Evolutionary conservation across 2,888 invertebrate species (phyloP).

Genomic region (Acanthosepion esculentum): DNA sequence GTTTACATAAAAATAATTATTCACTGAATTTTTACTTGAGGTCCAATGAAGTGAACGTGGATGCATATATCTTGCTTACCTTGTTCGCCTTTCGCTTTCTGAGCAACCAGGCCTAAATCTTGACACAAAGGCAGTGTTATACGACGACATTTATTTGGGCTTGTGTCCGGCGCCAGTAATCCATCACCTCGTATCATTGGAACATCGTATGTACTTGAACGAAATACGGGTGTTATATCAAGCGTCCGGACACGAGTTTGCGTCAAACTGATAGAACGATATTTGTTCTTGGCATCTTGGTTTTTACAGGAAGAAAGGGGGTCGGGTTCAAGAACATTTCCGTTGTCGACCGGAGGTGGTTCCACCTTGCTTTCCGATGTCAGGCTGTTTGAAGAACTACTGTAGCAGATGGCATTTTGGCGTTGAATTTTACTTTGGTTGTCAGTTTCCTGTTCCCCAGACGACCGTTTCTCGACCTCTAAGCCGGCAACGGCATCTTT

Average conservation of each 20-base stretch:
- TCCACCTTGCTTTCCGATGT: conserved; percentile 55
- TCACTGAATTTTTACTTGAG: too few relatives aligned
- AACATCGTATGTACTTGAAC: not conserved
- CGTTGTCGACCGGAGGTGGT: conserved; percentile 13
- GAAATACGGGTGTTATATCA: conserved; percentile 12
- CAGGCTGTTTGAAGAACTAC: conserved; percentile 60
- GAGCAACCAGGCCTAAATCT: conserved; percentile 51
- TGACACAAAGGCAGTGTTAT: conserved; percentile 56
- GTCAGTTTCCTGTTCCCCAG: not conserved
- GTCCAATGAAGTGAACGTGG: too few relatives aligned
- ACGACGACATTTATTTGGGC: conserved; percentile 52
- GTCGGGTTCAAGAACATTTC: not conserved
- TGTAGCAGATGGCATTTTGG: conserved; percentile 56
- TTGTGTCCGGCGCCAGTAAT: conserved; percentile 56
- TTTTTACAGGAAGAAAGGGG: not conserved
- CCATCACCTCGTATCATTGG: conserved; percentile 40
- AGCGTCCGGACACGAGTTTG: not conserved
- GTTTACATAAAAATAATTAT: too few relatives aligned
- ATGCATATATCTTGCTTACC: not conserved
- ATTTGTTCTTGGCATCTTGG: not conserved
- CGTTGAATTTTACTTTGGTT: conserved; percentile 51
- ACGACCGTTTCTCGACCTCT: not conserved
- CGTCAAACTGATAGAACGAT: conserved; percentile 40
- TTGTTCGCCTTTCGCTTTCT: conserved; percentile 48
- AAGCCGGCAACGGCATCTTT: not conserved